A percentile compares a stretch with the other conserved stretches of the same genome.
Conservation (phyloP, 2,888 invertebrate genomes). For the Drosophila mettleri region DNA sequence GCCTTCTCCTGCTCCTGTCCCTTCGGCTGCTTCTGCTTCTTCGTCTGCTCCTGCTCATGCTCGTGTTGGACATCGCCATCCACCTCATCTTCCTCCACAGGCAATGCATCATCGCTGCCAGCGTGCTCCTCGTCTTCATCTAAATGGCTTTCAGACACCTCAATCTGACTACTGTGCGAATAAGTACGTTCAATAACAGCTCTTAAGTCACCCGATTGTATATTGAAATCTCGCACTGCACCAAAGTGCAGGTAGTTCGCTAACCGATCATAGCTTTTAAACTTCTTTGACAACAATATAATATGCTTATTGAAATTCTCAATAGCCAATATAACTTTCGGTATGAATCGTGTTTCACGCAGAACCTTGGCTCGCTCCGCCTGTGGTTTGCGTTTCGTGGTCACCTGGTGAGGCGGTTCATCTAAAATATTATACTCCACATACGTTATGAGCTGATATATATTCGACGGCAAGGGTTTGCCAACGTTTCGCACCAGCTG, state of each 20-base stretch:
- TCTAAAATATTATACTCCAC: slow-evolving; percentile 86
- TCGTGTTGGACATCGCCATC: slow-evolving; percentile 17
- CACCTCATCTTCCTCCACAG: slow-evolving; percentile 42
- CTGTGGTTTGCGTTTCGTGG: slow-evolving; percentile 83
- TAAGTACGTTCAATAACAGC: slow-evolving; percentile 86
- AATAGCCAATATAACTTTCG: slow-evolving; percentile 87
- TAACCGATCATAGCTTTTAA: slow-evolving; percentile 86
- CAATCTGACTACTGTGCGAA: slow-evolving; percentile 78
- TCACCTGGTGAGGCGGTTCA: slow-evolving; percentile 54
- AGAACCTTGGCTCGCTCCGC: slow-evolving; percentile 86
- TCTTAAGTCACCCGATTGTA: slow-evolving; percentile 86
- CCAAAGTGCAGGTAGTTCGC: slow-evolving; percentile 87
- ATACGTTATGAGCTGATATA: slow-evolving; percentile 87
- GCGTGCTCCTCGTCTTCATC: slow-evolving; percentile 24
- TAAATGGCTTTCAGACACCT: slow-evolving; percentile 59
- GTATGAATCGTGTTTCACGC: slow-evolving; percentile 87
- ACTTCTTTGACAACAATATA: slow-evolving; percentile 87
- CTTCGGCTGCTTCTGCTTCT: slow-evolving; percentile 5
- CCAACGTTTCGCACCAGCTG: slow-evolving; percentile 86
- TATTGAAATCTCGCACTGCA: slow-evolving; percentile 88
- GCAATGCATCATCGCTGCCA: slow-evolving; percentile 35
- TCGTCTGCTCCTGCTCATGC: not conserved
- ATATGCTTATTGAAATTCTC: slow-evolving; percentile 88
- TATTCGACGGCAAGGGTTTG: slow-evolving; percentile 86
- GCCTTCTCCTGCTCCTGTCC: not conserved